Evolutionary conservation across 2,888 invertebrate genomes (phyloP), one percentile per base, ranked within the genome.

Genomic region (Pristionchus fissidentatus): DNA sequence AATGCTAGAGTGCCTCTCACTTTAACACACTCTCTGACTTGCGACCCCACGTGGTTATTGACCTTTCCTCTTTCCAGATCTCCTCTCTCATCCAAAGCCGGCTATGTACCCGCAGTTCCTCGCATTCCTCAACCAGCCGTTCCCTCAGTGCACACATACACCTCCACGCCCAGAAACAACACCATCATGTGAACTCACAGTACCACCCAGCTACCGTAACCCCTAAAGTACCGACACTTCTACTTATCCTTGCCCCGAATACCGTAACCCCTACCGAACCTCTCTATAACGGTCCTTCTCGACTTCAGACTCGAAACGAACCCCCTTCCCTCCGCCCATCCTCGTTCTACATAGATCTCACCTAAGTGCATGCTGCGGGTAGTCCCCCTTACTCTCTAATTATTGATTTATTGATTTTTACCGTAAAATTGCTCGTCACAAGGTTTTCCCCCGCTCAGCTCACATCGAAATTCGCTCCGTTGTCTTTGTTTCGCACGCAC

Each of bases 41-140:
- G n/a, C n/a, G n/a, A n/a, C n/a, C n/a, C n/a, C n/a, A n/a, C n/a
- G n/a, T n/a, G n/a, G n/a, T n/a, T n/a, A 1, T 26, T 5, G 26
- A 7, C 7, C 10, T 13, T 32, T 15, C 29, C 60, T n/a, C 29
- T 49, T 86, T 86, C 32, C 86, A 87, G 87, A 55, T 85, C 87
- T 13, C 85, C 86, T 75, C 46, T 29, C 22, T 85, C 83, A 4
- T 84, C 85, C 82, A 90, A 90, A 77, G 85, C 85, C 73, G 90
- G 89, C 66, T 90, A 90, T 84, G 89, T 89, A 60, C 88, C 89
- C 8, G 90, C 89, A 29, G 73, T 84, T 13, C 84, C 78, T 41
- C 84, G 81, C 62, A 84, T 84, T 60, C 84, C 60, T 19, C 80
- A 73, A 29, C 80, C 78, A 32, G 60, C 38, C 26, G 70, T 62